A percentile compares a stretch with the other conserved stretches of the same genome.
Evolutionary conservation across 1,140 invertebrate species (phyloP).

Genomic region (Pseudoatta argentina): DNA sequence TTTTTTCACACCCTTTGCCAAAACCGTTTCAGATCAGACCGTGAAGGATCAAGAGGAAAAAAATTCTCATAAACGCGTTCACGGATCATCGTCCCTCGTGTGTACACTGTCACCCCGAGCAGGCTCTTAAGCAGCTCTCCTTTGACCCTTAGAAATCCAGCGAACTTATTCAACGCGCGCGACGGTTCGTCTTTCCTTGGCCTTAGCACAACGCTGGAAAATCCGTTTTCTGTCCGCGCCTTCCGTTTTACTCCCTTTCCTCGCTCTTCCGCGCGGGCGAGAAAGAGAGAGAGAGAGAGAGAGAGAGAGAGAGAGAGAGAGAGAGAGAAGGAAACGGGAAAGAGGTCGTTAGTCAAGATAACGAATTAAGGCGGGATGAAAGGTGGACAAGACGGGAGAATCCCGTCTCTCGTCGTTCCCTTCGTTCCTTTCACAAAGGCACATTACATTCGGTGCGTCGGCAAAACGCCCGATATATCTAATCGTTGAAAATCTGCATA

Average conservation of each 20-base stretch:
- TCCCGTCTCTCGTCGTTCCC: conserved; percentile 24
- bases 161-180: conserved; percentile 41
- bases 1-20: conserved; percentile 7
- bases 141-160: conserved; percentile 46
- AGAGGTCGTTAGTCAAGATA: conserved; percentile 74
- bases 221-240: conserved; percentile 32
- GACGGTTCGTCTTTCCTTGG: conserved; percentile 13
- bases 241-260: conserved; percentile 4
- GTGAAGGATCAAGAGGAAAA: conserved; percentile 4
- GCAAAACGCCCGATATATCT: conserved; percentile 74
- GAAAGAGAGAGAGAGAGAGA: too few relatives aligned
- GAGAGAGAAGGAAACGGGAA: conserved; percentile 3
- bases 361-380: conserved; percentile 70
- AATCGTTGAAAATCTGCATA: conserved; percentile 79
- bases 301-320: too few relatives aligned
- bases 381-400: conserved; percentile 52
- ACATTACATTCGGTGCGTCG: conserved; percentile 71
- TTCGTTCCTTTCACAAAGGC: conserved; percentile 51
- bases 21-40: not conserved
- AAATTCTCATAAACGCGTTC: conserved; percentile 59
- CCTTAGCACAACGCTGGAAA: conserved; percentile 33
- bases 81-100: conserved; percentile 10
- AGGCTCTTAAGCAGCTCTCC: conserved; percentile 54
- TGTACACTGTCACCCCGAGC: conserved; percentile 28
- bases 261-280: not conserved